Percentiles rank a stretch among this genome's conserved stretches.
Evolutionary conservation across 2,797 vertebrate species (phyloP).

Genomic region (Pterois miles): DNA sequence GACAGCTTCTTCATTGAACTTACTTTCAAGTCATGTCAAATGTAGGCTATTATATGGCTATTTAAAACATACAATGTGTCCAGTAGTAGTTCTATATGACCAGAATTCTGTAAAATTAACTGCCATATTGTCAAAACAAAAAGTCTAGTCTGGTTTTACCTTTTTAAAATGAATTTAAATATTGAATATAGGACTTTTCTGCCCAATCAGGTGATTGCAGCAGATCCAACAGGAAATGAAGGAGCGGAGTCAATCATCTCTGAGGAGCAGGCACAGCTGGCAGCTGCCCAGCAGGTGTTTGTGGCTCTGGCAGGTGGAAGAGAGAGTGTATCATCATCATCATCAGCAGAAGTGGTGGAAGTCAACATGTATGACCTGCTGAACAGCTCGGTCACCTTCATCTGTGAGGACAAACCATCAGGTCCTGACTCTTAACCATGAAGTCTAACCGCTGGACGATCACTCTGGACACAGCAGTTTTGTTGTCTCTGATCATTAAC

Average conservation of each 20-base stretch:
- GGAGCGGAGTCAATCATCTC: conserved; percentile 72
- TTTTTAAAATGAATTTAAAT: neutral
- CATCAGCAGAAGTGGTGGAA: conserved; percentile 82
- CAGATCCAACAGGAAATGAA: conserved; percentile 42
- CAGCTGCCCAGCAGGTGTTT: conserved; percentile 84
- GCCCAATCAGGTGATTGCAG: conserved; percentile 80
- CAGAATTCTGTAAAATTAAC: no score
- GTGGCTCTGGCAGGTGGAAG: conserved; percentile 81
- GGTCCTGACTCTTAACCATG: neutral
- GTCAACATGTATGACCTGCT: conserved; percentile 88
- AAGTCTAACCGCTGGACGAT: neutral
- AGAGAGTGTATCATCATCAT: conserved; percentile 55
- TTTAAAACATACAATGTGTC: no score
- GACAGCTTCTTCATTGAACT: no score
- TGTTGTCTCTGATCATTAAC: neutral
- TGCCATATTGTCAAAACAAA: no score
- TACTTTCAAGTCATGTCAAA: no score
- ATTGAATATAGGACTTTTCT: neutral
- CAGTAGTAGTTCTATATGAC: no score
- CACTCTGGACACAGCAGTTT: neutral
- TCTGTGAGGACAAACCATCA: conserved; percentile 83
- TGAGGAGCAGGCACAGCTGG: conserved; percentile 77
- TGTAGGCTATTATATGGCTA: no score
- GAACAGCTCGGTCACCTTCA: conserved; percentile 86
- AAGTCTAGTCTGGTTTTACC: neutral